A percentile compares a stretch with the other conserved stretches of the same genome.
Evolutionary conservation across 2,888 invertebrate genomes (phyloP).

Genomic region (Hypsopygia costalis): DNA sequence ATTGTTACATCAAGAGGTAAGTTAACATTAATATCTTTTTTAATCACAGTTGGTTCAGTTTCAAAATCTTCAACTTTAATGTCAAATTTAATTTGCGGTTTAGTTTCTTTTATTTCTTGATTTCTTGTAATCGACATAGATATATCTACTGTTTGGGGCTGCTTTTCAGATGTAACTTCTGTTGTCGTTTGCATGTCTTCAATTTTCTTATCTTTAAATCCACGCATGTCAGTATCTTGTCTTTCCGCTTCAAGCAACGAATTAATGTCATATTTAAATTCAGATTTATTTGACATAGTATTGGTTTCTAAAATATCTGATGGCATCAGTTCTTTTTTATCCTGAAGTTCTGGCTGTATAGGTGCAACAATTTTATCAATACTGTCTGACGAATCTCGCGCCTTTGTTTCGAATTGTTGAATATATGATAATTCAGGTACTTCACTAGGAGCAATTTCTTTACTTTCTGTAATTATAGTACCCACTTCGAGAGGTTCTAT

Average conservation of each 20-base stretch:
- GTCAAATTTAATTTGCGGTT: slow-evolving; percentile 55
- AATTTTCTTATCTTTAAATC: slow-evolving; percentile 15
- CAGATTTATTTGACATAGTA: slow-evolving; percentile 20
- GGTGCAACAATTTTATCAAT: slow-evolving; percentile 35
- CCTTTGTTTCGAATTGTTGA: slow-evolving; percentile 41
- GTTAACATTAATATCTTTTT: slow-evolving; percentile 39
- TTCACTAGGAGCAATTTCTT: slow-evolving; percentile 28
- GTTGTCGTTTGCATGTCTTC: slow-evolving; percentile 5
- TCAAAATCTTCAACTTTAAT: slow-evolving; percentile 53
- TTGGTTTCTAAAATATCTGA: slow-evolving; percentile 22
- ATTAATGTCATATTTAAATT: slow-evolving; percentile 35
- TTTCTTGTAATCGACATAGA: slow-evolving; percentile 54
- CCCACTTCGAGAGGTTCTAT: slow-evolving; percentile 41
- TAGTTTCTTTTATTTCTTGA: slow-evolving; percentile 29
- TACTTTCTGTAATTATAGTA: slow-evolving; percentile 40
- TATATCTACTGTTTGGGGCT: slow-evolving; percentile 52
- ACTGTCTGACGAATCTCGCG: slow-evolving; percentile 40
- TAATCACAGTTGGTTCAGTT: slow-evolving; percentile 28
- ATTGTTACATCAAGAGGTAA: slow-evolving; percentile 30
- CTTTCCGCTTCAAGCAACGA: slow-evolving; percentile 57
- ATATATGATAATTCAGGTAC: slow-evolving; percentile 43
- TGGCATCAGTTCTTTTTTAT: slow-evolving; percentile 49
- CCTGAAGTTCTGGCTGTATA: slow-evolving; percentile 37
- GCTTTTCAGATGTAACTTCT: slow-evolving; percentile 20
- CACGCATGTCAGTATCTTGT: slow-evolving; percentile 39